Evolutionary conservation across 2,113 vertebrate species (phyloP).

Genomic region (Cathartes aura): DNA sequence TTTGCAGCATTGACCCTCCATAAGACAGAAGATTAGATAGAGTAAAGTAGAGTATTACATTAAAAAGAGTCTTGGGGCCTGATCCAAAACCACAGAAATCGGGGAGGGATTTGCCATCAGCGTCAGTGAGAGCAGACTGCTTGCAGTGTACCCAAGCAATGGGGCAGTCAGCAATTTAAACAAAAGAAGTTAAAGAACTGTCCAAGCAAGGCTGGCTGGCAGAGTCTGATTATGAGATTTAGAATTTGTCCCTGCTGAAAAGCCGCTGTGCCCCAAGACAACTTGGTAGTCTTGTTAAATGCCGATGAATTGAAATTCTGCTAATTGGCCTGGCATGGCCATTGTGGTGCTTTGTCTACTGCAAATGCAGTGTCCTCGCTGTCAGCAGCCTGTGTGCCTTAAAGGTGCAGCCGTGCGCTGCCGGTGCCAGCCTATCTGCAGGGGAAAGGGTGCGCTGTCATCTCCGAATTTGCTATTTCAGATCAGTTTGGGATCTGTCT

Average conservation of each 20-base stretch:
- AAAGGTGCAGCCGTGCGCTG: not conserved
- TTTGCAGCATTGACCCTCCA: not conserved
- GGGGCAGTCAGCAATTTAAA: not conserved
- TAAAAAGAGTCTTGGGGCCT: not conserved
- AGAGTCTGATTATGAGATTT: not conserved
- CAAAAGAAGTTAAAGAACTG: not conserved
- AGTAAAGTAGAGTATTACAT: not conserved
- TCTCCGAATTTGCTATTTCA: not conserved
- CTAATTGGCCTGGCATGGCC: not conserved
- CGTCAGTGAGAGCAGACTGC: not conserved
- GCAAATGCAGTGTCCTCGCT: not conserved
- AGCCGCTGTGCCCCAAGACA: not conserved
- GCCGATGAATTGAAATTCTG: not conserved
- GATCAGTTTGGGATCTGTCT: not conserved
- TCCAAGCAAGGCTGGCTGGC: not conserved
- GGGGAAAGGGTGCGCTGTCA: not conserved
- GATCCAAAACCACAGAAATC: not conserved
- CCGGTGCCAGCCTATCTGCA: fast-evolving
- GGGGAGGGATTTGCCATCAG: not conserved
- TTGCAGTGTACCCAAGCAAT: not conserved
- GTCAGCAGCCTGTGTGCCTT: not conserved
- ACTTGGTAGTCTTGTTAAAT: not conserved
- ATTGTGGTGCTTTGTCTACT: not conserved
- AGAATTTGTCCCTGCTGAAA: not conserved
- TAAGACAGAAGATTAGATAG: not conserved